phyloP scores from a whole-genome alignment of 2,888 invertebrate species.

The Cryptophagus acutangulus region DNA sequence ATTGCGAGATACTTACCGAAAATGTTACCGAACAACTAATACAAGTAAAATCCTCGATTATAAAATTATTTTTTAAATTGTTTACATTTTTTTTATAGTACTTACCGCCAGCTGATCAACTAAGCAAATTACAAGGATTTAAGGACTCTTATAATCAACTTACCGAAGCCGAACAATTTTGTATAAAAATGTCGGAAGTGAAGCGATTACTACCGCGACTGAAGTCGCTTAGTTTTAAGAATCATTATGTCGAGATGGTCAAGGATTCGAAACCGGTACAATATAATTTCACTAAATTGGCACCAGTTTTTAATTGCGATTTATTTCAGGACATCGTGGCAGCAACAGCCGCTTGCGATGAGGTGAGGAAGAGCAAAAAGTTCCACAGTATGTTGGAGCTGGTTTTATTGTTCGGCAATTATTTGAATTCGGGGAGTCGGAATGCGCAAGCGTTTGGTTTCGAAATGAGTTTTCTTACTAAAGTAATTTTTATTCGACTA shows the following conservation, averaged over 20 bases:
- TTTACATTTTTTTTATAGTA: slow-evolving; percentile 56
- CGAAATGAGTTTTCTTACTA: slow-evolving; percentile 92
- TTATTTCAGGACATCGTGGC: slow-evolving; percentile 77
- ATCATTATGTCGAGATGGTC: slow-evolving; percentile 81
- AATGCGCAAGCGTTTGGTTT: slow-evolving; percentile 94
- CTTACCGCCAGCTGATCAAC: slow-evolving; percentile 85
- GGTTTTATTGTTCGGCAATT: slow-evolving; percentile 87
- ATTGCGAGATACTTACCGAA: slow-evolving; percentile 79
- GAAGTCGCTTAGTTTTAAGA: slow-evolving; percentile 84
- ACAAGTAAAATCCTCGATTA: slow-evolving; percentile 47
- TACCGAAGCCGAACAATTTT: slow-evolving; percentile 93
- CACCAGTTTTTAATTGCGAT: slow-evolving; percentile 4
- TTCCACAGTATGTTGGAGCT: slow-evolving; percentile 87
- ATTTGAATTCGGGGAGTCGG: slow-evolving; percentile 92
- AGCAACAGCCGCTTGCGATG: slow-evolving; percentile 92
- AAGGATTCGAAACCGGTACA: slow-evolving; percentile 80
- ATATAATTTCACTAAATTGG: not conserved
- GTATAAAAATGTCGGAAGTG: slow-evolving; percentile 82
- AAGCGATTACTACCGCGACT: slow-evolving; percentile 81
- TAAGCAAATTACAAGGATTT: slow-evolving; percentile 76
- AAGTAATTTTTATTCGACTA: slow-evolving; percentile 55
- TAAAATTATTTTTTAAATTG: not conserved
- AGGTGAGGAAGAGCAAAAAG: slow-evolving; percentile 82
- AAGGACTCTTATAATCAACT: slow-evolving; percentile 74
- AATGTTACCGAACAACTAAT: slow-evolving; percentile 86